phyloP scores from a whole-genome alignment of 2,888 invertebrate genomes.

The Plutella xylostella region DNA sequence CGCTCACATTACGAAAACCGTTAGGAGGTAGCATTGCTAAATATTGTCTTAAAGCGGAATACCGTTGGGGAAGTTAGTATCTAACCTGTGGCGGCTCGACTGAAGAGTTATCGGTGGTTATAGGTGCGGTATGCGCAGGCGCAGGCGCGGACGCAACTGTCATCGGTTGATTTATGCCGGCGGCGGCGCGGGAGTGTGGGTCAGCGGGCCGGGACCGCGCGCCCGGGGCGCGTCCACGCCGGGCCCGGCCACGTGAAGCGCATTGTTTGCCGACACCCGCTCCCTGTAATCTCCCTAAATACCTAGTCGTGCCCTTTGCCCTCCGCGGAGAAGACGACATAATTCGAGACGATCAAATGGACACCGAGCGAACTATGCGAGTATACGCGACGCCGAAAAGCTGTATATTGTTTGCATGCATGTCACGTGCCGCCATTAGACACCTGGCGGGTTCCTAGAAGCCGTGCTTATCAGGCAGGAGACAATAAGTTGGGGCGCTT shows the following conservation, averaged over 20 bases:
- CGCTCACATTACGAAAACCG: too few species aligned
- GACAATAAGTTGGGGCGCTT: background rate
- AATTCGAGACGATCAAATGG: background rate
- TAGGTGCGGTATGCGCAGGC: conserved; percentile 3
- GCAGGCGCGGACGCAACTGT: conserved; percentile 7
- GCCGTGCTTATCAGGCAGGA: background rate
- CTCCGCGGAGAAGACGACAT: background rate
- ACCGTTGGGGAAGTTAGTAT: background rate
- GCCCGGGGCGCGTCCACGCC: conserved; percentile 31
- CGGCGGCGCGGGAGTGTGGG: conserved; percentile 4
- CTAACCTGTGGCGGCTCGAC: background rate
- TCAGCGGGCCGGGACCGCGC: conserved; percentile 12
- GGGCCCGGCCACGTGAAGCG: conserved; percentile 17
- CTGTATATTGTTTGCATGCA: background rate
- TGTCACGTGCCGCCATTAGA: background rate
- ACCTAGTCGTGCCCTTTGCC: conserved; percentile 16
- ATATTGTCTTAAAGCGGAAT: background rate
- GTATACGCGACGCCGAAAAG: background rate
- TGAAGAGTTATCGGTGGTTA: background rate
- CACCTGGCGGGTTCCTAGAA: background rate
- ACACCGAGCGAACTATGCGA: background rate
- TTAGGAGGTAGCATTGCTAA: too few species aligned
- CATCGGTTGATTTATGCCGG: conserved; percentile 9
- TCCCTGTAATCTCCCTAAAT: conserved; percentile 9
- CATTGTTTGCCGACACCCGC: conserved; percentile 30